Conservation (phyloP, 2,797 vertebrate species). For the Momotus momota region DNA sequence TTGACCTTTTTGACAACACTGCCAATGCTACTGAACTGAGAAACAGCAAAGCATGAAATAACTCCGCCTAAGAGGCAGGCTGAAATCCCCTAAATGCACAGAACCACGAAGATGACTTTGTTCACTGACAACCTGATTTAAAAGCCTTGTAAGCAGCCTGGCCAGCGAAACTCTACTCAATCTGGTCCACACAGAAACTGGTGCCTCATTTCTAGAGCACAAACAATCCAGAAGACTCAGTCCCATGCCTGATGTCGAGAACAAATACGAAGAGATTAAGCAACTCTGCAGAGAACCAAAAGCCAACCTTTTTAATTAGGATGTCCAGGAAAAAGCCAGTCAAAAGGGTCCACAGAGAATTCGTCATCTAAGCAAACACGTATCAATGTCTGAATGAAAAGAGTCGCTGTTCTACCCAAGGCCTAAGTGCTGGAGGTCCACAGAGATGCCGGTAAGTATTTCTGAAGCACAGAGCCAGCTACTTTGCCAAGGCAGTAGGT, state of each 20-base stretch:
- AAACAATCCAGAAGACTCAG: not conserved
- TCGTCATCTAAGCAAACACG: rapidly evolving
- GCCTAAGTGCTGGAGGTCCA: not conserved
- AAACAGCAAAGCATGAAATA: not conserved
- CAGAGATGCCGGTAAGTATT: not conserved
- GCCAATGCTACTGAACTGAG: not conserved
- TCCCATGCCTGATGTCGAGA: not conserved
- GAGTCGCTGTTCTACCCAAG: not conserved
- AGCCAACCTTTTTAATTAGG: not conserved
- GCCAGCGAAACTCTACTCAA: not conserved
- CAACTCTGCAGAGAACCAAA: not conserved
- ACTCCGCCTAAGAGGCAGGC: not conserved
- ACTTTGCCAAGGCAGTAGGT: not conserved
- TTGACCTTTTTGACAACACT: not conserved
- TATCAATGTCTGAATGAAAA: not conserved
- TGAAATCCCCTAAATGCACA: not conserved
- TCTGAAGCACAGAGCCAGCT: not conserved
- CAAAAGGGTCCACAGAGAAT: not conserved
- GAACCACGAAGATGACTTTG: not conserved
- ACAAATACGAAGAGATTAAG: not conserved
- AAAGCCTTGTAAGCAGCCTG: not conserved
- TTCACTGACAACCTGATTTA: not conserved
- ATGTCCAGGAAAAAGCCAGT: not conserved
- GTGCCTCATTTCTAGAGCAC: not conserved
- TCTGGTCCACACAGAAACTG: not conserved